Evolutionary conservation across 2,888 invertebrate genomes (phyloP).

Genomic region (Eupithecia abbreviata): DNA sequence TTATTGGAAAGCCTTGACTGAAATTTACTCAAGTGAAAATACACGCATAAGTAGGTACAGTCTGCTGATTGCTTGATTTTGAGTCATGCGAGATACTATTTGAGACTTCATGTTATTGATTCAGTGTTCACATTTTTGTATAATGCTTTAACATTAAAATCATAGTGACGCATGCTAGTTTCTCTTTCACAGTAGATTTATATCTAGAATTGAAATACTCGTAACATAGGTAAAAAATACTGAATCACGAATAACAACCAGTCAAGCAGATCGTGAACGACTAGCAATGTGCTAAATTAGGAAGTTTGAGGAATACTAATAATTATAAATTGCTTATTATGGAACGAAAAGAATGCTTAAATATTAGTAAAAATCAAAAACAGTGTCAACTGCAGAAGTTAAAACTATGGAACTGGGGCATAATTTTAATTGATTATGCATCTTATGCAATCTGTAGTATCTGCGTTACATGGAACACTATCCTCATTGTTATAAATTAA

Average conservation of each 20-base stretch:
- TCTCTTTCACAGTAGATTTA: neutral
- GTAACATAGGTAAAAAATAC: neutral
- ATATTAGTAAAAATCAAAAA: no score
- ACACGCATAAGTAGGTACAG: neutral
- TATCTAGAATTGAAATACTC: neutral
- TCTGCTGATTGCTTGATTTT: neutral
- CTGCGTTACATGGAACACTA: neutral
- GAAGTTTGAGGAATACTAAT: neutral
- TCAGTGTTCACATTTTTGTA: neutral
- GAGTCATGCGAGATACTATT: neutral
- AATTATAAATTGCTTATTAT: no score
- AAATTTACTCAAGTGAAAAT: conserved; percentile 3
- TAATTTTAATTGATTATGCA: neutral
- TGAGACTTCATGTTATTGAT: neutral
- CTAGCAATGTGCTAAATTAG: neutral
- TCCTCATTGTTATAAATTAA: neutral
- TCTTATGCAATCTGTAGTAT: neutral
- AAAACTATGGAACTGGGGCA: neutral
- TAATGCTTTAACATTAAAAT: neutral
- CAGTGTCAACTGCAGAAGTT: no score
- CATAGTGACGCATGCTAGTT: neutral
- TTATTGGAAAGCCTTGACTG: neutral
- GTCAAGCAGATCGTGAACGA: neutral
- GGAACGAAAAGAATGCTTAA: no score
- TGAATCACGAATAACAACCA: neutral